Conservation (phyloP, 2,797 vertebrate species). For the Enteromius treurensis region DNA sequence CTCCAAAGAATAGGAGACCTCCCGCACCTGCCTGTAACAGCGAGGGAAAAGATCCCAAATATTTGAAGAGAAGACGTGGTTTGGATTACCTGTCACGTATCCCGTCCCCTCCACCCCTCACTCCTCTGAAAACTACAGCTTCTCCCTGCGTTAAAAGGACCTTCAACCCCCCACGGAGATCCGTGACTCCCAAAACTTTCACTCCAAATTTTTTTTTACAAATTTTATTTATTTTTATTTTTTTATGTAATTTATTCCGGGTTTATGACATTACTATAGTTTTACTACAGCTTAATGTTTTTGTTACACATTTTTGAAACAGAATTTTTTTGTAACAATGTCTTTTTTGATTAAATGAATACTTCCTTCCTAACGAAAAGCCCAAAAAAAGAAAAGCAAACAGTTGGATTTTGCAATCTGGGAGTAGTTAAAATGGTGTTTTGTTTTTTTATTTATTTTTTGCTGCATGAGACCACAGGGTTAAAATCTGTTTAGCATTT, state of each 20-base stretch:
- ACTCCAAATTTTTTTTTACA: too few relatives aligned
- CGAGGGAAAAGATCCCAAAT: conserved; percentile 72
- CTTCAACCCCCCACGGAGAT: conserved; percentile 90
- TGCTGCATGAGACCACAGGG: not conserved
- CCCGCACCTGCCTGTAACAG: conserved; percentile 47
- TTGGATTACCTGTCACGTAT: conserved; percentile 85
- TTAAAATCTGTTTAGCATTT: conserved; percentile 28
- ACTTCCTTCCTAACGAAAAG: not conserved
- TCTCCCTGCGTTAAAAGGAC: conserved; percentile 86
- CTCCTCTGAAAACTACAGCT: conserved; percentile 71
- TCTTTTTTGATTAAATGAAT: not conserved
- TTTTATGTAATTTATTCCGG: not conserved
- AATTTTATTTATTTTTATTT: not conserved
- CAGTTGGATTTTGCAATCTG: not conserved
- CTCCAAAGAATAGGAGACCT: conserved; percentile 65
- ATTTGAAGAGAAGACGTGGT: conserved; percentile 83
- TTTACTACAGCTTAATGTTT: not conserved
- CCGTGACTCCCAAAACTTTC: conserved; percentile 64
- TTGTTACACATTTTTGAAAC: not conserved
- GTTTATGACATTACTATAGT: not conserved
- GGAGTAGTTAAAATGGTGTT: not conserved
- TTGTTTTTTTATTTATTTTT: not conserved
- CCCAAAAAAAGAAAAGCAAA: not conserved
- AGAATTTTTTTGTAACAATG: not conserved
- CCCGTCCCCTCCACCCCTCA: conserved; percentile 84